phyloP scores from a whole-genome alignment of 2,888 invertebrate genomes.

The Autographa gamma region DNA sequence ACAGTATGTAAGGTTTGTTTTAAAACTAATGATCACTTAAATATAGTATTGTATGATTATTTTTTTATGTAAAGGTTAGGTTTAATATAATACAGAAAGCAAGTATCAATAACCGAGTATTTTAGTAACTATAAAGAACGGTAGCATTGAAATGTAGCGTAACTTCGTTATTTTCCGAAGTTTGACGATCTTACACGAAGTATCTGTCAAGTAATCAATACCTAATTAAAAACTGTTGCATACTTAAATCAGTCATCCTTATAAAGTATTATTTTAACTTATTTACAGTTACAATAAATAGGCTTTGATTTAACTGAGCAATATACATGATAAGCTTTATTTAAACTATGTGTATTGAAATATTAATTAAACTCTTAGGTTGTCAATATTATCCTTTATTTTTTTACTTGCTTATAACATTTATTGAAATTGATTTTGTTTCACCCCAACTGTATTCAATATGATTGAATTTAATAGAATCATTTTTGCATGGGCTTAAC shows the following conservation, averaged over 20 bases:
- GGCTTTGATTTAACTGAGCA: conserved; percentile 7
- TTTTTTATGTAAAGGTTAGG: conserved; percentile 10
- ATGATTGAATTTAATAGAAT: neutral
- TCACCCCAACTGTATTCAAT: neutral
- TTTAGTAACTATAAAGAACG: neutral
- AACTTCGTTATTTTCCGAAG: neutral
- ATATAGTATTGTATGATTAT: conserved; percentile 11
- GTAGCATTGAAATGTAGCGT: neutral
- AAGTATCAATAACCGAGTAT: conserved; percentile 19
- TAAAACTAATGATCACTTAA: conserved; percentile 29
- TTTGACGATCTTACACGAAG: neutral
- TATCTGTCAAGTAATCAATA: neutral
- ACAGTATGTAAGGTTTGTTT: conserved; percentile 32
- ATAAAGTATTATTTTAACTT: conserved; percentile 29
- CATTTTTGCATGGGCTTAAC: neutral
- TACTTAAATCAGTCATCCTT: conserved; percentile 34
- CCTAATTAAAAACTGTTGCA: conserved; percentile 14
- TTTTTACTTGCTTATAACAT: neutral
- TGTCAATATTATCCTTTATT: conserved; percentile 9
- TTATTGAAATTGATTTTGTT: neutral
- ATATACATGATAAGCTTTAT: conserved; percentile 24
- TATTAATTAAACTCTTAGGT: conserved; percentile 24
- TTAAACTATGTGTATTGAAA: conserved; percentile 28
- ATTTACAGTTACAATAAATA: conserved; percentile 1
- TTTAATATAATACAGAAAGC: conserved; percentile 10